Evolutionary conservation across 2,113 vertebrate species (phyloP), one percentile per base, ranked within the genome.

Genomic region (Hystrix cristata): DNA sequence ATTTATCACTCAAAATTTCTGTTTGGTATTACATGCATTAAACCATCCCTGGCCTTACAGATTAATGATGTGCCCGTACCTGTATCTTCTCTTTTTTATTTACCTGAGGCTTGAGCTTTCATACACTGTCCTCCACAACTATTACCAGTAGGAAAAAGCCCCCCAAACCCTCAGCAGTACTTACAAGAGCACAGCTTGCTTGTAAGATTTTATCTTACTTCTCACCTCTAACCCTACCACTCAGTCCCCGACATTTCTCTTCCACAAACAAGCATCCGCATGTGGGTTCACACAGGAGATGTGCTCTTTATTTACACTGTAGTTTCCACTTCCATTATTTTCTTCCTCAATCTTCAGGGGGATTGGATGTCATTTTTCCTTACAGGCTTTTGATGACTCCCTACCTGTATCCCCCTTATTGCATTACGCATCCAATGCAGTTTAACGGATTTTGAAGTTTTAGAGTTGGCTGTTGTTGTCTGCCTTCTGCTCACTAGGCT

Each of bases 1-100:
- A 87, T 27, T 86, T 94, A 91, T 69, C 71, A 19, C 60, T 80
- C 71, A 69, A 1, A 78, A 38, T 95, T 80, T 91, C 59, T 46
- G 60, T 46, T 65, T 34, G 51, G 7, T 65, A 69, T 71, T 96
- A 65, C 92, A 21, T 71, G 3, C 46, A 67, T 27, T 83, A 80
- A 12, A 12, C 6, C 1, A 71, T 57, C 74, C 31, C 90, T 51
- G 16, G 13, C 8, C 38, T 78, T 91, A 65, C 7, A n/a, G 15
- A 92, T 88, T 79, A 67, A 90, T 46, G 72, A 0, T 31, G 23
- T 80, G 13, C 3, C 69, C 48, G 0, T 14, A 38, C 1, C 65
- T 65, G 3, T 76, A 27, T 46, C 46, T 38, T 60, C 25, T 84
- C 71, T 71, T 21, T 38, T 84, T 80, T 85, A 16, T 94, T 92